Evolutionary conservation across 2,113 vertebrate genomes (phyloP).

Genomic region (Oxyura jamaicensis): DNA sequence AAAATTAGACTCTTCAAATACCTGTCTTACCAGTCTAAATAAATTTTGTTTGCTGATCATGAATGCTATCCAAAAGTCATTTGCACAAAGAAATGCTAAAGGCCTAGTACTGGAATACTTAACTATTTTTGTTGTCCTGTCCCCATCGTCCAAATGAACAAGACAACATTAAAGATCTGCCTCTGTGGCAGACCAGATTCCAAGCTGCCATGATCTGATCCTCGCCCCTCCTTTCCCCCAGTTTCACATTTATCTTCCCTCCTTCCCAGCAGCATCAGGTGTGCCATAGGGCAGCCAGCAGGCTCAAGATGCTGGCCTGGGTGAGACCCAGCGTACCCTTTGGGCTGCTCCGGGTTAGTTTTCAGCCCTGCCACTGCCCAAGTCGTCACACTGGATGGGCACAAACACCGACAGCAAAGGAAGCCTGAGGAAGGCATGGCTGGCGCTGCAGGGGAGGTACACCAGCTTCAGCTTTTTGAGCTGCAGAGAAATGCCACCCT

Average conservation of each 20-base stretch:
- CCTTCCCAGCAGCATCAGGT: not conserved
- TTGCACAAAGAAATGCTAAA: not conserved
- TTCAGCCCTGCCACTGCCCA: not conserved
- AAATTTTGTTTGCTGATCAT: not conserved
- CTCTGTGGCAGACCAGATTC: not conserved
- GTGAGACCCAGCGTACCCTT: not conserved
- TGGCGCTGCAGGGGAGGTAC: accelerated
- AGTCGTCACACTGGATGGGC: not conserved
- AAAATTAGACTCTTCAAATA: not conserved
- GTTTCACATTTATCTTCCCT: not conserved
- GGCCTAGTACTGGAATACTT: not conserved
- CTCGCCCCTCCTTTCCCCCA: not conserved
- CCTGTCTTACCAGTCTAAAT: not conserved
- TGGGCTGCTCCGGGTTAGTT: not conserved
- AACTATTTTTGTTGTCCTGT: not conserved
- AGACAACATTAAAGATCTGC: not conserved
- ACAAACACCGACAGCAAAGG: not conserved
- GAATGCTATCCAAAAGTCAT: not conserved
- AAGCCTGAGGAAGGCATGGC: not conserved
- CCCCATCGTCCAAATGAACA: not conserved
- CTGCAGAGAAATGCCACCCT: not conserved
- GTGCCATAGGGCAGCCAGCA: not conserved
- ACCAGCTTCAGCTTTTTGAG: not conserved
- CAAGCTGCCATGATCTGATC: not conserved
- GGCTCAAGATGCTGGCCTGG: not conserved